Base-by-base conservation (phyloP, 2,113 vertebrate genomes). In the Microcebus ravelobensis region DNA sequence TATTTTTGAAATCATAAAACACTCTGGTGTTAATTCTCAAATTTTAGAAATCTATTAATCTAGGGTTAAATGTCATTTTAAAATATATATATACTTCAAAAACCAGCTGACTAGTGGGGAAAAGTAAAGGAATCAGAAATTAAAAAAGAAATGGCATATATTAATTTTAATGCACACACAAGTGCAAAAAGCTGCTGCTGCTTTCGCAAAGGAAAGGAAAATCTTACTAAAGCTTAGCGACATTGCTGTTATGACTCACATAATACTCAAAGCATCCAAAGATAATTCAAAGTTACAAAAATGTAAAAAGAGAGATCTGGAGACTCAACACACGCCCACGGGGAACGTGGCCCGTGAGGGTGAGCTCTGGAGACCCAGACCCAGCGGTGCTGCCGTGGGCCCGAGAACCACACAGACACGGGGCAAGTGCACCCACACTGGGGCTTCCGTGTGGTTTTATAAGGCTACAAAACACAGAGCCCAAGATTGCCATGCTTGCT, bases 351-450 rank as follows among this genome's bases (percentile, higher is more conserved):
- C 20, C 39, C 18, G 0, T 59, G 23, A 10, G 23, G 1, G 2
- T 25, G 2, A 31, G 25, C 14, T 50, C 50, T 48, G 42, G 12
- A 65, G 74, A 39, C 18, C 39, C 48, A 42, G 39, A 5, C 14
- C n/a, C 45, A 1, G 0, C 27, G 14, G 70, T 3, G 52, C 50
- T 20, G 39, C 55, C 11, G 0, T 8, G 7, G n/a, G 6, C 39
- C 29, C 0, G 25, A 42, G 3, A 21, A 3, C 13, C 14, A 5
- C 23, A 48, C 14, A 21, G 2, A 7, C 2, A 21, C 2, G 63
- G 27, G 15, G 6, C 9, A 48, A 29, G 36, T 5, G 4, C 4
- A 8, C 5, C 17, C n/a, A 31, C 3, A 1, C 5, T 8, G 2
- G 50, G 3, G 7, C 8, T 18, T 17, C 48, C 68, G 17, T 59